These are phyloP conservation scores for Drosophila quadrilineata DNA, from an alignment of 1,140 invertebrate species.

Conservation along the genomic window DNA sequence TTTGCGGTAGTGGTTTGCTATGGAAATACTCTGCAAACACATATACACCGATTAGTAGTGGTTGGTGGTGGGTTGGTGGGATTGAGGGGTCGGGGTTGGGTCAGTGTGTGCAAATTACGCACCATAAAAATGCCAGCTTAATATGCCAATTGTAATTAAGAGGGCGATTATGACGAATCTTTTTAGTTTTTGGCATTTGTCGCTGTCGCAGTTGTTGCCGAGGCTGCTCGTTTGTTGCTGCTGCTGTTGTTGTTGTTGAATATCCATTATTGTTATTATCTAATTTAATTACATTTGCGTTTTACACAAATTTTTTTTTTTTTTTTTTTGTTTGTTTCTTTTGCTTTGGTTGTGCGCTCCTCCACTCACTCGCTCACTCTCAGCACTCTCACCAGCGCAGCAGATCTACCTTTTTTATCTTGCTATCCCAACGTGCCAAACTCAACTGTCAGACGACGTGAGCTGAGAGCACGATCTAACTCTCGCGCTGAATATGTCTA, in stretches of 20 bases:
- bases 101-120: not conserved
- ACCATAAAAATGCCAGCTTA: slow-evolving; percentile 78
- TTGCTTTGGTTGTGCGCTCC: too few relatives aligned
- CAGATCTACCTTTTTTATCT: slow-evolving; percentile 9
- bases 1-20: slow-evolving; percentile 43
- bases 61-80: too few relatives aligned
- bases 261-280: slow-evolving; percentile 55
- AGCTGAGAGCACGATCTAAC: slow-evolving; percentile 38
- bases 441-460: slow-evolving; percentile 27
- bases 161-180: slow-evolving; percentile 65
- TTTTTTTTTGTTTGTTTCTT: not conserved
- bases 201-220: slow-evolving; percentile 49
- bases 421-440: slow-evolving; percentile 11
- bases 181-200: slow-evolving; percentile 69
- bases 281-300: slow-evolving; percentile 54
- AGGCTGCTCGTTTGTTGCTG: slow-evolving; percentile 34
- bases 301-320: slow-evolving; percentile 10
- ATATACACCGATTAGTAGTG: not conserved
- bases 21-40: slow-evolving; percentile 58
- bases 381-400: too few relatives aligned
- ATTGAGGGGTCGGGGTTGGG: not conserved
- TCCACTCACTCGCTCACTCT: too few relatives aligned
- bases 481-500: slow-evolving; percentile 31
- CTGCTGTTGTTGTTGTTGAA: slow-evolving; percentile 18
- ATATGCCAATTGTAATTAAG: slow-evolving; percentile 58